phyloP scores from a whole-genome alignment of 2,888 invertebrate species.

The Drosophila niveifrons region DNA sequence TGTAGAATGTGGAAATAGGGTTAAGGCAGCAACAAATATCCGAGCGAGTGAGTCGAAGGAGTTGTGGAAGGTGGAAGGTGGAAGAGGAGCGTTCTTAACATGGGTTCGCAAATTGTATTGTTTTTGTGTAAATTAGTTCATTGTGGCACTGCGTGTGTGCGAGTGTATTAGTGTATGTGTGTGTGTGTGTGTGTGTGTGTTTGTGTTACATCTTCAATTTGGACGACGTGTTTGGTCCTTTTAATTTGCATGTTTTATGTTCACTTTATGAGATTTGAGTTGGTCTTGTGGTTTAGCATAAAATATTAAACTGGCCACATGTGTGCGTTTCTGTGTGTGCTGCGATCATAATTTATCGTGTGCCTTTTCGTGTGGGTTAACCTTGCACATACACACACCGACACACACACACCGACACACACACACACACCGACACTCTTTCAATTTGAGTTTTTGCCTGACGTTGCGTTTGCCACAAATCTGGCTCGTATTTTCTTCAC shows the following conservation, averaged over 20 bases:
- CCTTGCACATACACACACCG: conserved; percentile 19
- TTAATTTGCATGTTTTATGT: conserved; percentile 82
- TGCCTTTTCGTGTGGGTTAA: conserved; percentile 30
- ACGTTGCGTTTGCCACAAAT: conserved; percentile 48
- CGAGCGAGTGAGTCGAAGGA: conserved; percentile 20
- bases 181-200: conserved; percentile 30
- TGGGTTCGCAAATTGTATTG: conserved; percentile 81
- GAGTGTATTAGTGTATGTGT: conserved; percentile 20
- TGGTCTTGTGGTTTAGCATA: conserved; percentile 75
- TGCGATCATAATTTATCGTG: conserved; percentile 77
- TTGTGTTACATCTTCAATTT: conserved; percentile 47
- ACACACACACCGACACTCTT: conserved; percentile 36
- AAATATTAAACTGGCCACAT: conserved; percentile 76
- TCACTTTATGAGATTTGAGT: conserved; percentile 81
- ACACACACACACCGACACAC: too few relatives aligned
- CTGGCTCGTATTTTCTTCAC: conserved; percentile 45
- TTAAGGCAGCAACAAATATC: conserved; percentile 59
- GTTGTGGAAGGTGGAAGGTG: conserved; percentile 6
- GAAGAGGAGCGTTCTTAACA: conserved; percentile 41
- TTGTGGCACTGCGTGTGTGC: conserved; percentile 40
- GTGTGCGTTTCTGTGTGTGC: conserved; percentile 45
- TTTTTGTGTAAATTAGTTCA: conserved; percentile 80
- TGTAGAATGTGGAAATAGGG: conserved; percentile 63
- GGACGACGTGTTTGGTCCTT: conserved; percentile 81
- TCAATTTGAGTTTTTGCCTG: conserved; percentile 73